These are phyloP conservation scores for Caenorhabditis angaria DNA, from an alignment of 2,888 invertebrate species.

Conservation along the genomic window DNA sequence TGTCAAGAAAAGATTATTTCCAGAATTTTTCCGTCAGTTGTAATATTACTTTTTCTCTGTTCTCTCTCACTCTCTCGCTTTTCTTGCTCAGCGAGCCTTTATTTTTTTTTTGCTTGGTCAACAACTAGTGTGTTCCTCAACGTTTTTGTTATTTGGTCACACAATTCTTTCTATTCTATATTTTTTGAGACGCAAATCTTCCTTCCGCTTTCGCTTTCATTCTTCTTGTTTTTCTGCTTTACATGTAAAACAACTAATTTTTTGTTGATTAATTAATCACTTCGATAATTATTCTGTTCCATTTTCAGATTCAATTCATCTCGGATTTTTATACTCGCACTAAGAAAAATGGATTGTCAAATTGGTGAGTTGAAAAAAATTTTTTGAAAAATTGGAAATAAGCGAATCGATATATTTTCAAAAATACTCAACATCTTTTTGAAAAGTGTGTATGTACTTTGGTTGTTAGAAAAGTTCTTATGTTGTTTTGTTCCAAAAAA, in stretches of 20 bases:
- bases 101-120: not conserved
- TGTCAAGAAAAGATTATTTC: no score
- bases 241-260: no score
- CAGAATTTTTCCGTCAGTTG: not conserved
- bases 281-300: no score
- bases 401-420: no score
- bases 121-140: not conserved
- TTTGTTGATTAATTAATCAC: no score
- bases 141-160: not conserved
- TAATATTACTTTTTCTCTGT: not conserved
- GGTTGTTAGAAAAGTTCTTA: no score
- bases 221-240: no score
- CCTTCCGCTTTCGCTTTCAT: not conserved
- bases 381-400: no score
- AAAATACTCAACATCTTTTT: no score
- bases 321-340: not conserved
- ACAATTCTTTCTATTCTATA: not conserved
- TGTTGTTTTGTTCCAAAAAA: no score
- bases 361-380: slow-evolving; percentile 8
- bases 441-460: no score
- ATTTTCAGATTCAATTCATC: not conserved
- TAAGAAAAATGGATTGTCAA: slow-evolving; percentile 23
- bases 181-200: not conserved
- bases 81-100: not conserved
- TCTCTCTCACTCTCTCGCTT: not conserved